Conservation (phyloP, 37 sponge, comb jelly and placozoan species). For the Chondrilla cf. caribensis region DNA sequence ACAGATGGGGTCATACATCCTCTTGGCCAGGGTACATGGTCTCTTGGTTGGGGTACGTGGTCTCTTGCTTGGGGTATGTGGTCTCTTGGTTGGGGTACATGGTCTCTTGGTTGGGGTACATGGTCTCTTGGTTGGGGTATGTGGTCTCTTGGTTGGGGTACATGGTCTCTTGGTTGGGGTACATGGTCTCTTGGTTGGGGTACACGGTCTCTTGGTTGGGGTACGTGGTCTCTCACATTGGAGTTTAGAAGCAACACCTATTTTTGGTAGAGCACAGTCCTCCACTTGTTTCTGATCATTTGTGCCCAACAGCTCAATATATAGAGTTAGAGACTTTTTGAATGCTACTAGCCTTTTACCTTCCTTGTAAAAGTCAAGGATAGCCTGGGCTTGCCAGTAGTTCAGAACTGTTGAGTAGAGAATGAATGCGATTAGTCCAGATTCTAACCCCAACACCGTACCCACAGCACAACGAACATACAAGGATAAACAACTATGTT, state of each 20-base stretch:
- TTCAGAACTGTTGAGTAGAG: neutral
- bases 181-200: too few species aligned
- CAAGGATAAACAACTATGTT: neutral
- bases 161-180: too few species aligned
- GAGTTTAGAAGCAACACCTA: neutral
- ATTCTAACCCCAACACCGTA: neutral
- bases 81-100: conserved; percentile 40
- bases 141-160: too few species aligned
- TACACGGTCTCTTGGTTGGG: neutral
- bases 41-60: too few species aligned
- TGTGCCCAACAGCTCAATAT: neutral
- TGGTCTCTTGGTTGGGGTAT: conserved; percentile 53
- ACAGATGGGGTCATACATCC: too few species aligned
- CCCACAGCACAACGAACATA: neutral
- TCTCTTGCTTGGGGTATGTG: too few species aligned
- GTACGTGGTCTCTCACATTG: neutral
- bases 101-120: conserved; percentile 55
- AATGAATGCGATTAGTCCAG: neutral
- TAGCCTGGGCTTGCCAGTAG: conserved; percentile 5
- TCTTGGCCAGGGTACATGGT: too few species aligned
- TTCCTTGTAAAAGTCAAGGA: neutral
- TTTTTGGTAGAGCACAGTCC: neutral
- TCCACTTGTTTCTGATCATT: neutral
- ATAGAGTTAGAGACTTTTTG: neutral
- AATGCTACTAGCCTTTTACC: neutral